Evolutionary conservation across 2,113 vertebrate genomes (phyloP), one percentile per base, ranked within the genome.

Genomic region (Anser cygnoides): DNA sequence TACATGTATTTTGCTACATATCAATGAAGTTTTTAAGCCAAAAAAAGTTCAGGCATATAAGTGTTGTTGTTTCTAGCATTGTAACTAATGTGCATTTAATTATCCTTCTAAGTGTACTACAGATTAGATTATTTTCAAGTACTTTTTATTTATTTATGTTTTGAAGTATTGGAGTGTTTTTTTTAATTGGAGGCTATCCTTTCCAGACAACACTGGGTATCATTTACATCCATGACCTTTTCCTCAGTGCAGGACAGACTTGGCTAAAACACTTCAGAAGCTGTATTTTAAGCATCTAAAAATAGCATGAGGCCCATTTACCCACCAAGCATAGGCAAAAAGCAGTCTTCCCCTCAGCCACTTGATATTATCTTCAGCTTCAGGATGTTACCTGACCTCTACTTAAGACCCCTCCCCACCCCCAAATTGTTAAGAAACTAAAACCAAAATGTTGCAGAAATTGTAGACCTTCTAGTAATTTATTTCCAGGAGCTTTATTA

Each of bases 341-440:
- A 89, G 23, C 84, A 89, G 33, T n/a, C 65, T 73, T 50, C 18
- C 15, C n/a, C 33, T 75, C 50, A 46, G 61, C 80, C 67, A 6
- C 43, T 39, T 75, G 25, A 88, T 88, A 49, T 93, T 92, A 79
- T 81, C 76, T 93, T 84, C 84, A 93, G 43, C 70, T 77, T 89
- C 61, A 61, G 75, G 63, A 74, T 93, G 28, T 80, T 77, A 77
- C 57, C 73, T 81, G 54, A 62, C 46, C 73, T 77, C 67, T 80
- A 84, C 74, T 81, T 88, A 68, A 65, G 61, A 81, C 11, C 17
- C 11, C 25, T 12, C 35, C 23, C 17, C 10, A 23, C 37, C 37
- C 17, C 8, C 16, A 72, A 89, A 84, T 29, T 87, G 2, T 58
- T 39, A 54, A 80, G 61, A 78, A 85, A 70, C 18, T 83, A 57